Conservation (phyloP, 2,113 vertebrate genomes). For the Puntigrus tetrazona region DNA sequence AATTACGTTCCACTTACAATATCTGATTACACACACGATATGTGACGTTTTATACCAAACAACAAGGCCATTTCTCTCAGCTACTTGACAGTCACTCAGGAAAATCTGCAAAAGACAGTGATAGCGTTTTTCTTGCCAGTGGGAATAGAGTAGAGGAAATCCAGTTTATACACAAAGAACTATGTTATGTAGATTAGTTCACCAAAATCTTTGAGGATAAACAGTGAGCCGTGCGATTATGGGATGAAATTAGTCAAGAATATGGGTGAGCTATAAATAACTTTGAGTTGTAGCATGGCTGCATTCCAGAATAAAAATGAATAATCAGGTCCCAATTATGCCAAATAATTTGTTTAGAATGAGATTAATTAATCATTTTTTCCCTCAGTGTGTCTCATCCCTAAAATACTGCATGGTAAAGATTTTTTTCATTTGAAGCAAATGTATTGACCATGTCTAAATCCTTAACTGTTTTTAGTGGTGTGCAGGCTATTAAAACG, state of each 20-base stretch:
- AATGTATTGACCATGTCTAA: neutral
- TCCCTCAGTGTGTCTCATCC: neutral
- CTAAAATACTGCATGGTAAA: neutral
- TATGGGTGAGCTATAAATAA: slow-evolving; percentile 65
- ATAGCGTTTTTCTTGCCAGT: neutral
- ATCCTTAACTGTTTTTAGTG: neutral
- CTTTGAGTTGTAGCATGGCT: slow-evolving; percentile 13
- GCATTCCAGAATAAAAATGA: neutral
- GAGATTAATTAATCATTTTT: slow-evolving; percentile 7
- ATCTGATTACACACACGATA: neutral
- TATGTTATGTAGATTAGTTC: neutral
- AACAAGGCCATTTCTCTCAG: neutral
- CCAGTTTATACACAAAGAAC: neutral
- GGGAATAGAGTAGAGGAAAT: neutral
- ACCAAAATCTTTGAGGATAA: neutral
- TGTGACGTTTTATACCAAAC: neutral
- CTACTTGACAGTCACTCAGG: slow-evolving; percentile 18
- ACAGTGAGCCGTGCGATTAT: slow-evolving; percentile 52
- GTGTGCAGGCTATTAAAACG: slow-evolving; percentile 23
- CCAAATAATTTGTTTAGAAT: slow-evolving; percentile 26
- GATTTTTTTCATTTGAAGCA: neutral
- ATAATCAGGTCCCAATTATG: slow-evolving; percentile 4
- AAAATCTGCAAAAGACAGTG: neutral
- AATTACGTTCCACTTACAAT: neutral
- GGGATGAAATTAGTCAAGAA: slow-evolving; percentile 59